These are phyloP conservation scores for Toxotes chatareus DNA, from an alignment of 2,113 vertebrate species.

Conservation along the genomic window DNA sequence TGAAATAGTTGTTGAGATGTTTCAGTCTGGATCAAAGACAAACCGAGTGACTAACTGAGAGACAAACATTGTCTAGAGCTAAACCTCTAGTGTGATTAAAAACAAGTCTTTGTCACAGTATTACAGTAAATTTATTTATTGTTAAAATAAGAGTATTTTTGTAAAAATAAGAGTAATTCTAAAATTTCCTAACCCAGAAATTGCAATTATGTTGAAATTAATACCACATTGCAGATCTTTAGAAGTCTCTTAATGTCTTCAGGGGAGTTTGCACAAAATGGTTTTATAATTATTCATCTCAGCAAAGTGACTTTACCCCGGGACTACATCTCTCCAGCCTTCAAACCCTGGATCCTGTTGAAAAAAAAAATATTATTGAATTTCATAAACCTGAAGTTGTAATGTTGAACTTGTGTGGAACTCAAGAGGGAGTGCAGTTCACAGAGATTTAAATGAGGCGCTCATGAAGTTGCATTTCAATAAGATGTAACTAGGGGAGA, in stretches of 20 bases:
- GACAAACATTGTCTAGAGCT: neutral
- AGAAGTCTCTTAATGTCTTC: slow-evolving; percentile 23
- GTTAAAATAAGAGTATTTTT: neutral
- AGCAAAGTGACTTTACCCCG: slow-evolving; percentile 43
- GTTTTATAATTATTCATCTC: slow-evolving; percentile 50
- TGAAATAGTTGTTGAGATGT: no score
- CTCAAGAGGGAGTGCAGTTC: slow-evolving; percentile 64
- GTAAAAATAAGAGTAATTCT: neutral
- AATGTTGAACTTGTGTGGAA: slow-evolving; percentile 56
- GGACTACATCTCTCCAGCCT: slow-evolving; percentile 21
- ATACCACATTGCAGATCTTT: neutral
- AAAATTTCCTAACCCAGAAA: neutral
- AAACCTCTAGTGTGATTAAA: no score
- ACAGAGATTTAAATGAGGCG: slow-evolving; percentile 70
- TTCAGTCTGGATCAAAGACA: no score
- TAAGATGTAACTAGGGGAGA: slow-evolving; percentile 58
- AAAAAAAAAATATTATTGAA: slow-evolving; percentile 42
- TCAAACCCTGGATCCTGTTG: slow-evolving; percentile 38
- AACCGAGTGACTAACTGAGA: no score
- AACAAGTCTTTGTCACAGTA: neutral
- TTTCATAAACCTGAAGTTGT: slow-evolving; percentile 50
- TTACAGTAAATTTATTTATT: neutral
- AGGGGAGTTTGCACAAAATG: slow-evolving; percentile 26
- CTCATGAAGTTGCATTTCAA: slow-evolving; percentile 72
- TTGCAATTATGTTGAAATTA: neutral